phyloP scores from a whole-genome alignment of 2,888 invertebrate genomes.

The Cerastis leucographa region DNA sequence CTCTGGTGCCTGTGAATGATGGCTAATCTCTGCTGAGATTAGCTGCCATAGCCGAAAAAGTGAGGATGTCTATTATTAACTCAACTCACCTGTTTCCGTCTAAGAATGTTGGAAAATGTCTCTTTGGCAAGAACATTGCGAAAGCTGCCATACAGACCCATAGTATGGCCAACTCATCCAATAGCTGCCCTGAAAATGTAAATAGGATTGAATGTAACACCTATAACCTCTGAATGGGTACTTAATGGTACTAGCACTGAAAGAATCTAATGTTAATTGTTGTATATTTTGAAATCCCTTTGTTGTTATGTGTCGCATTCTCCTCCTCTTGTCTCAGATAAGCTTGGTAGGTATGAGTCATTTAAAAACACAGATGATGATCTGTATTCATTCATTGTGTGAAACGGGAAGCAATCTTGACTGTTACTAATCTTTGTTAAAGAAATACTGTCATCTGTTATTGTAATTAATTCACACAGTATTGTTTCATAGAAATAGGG shows the following conservation, averaged over 20 bases:
- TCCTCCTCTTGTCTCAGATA: neutral
- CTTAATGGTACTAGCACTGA: neutral
- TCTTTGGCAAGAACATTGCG: conserved; percentile 93
- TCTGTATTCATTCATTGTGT: neutral
- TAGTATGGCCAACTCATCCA: conserved; percentile 95
- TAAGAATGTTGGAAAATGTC: conserved; percentile 92
- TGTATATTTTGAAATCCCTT: neutral
- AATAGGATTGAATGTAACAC: conserved; percentile 14
- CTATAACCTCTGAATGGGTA: neutral
- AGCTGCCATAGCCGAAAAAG: neutral
- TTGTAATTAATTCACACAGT: conserved; percentile 3
- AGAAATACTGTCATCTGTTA: neutral
- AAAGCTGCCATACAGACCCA: conserved; percentile 96
- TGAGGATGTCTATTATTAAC: neutral
- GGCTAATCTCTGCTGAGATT: neutral
- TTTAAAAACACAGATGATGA: neutral
- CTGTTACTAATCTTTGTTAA: neutral
- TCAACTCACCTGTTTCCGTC: conserved; percentile 91
- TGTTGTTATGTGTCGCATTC: neutral
- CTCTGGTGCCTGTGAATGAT: no score
- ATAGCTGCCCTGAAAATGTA: conserved; percentile 92
- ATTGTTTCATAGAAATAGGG: conserved; percentile 12
- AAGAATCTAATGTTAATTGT: neutral
- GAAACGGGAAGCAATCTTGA: neutral
- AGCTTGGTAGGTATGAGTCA: conserved; percentile 18